Conservation (phyloP, 2,888 invertebrate genomes). For the Zhengitettix transpicula region DNA sequence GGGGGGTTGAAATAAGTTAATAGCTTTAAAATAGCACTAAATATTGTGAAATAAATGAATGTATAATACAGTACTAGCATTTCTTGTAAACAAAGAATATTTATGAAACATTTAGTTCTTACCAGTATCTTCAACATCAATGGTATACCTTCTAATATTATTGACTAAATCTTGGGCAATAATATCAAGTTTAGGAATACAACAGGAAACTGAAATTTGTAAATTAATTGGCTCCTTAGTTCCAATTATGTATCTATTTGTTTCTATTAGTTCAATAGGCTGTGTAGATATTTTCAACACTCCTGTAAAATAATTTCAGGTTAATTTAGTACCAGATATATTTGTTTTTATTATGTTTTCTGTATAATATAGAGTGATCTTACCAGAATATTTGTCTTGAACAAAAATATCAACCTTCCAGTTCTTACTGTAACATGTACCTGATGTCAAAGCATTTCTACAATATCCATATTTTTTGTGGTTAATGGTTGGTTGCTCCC, state of each 20-base stretch:
- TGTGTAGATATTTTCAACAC: background rate
- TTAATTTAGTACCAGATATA: too few species aligned
- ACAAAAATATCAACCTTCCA: constrained; percentile 56
- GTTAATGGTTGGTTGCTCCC: constrained; percentile 21
- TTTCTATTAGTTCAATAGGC: background rate
- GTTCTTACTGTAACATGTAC: constrained; percentile 41
- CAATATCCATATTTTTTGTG: constrained; percentile 50
- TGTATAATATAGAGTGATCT: background rate
- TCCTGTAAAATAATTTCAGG: background rate
- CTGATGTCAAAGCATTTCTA: constrained; percentile 31
- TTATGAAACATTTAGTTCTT: too few species aligned
- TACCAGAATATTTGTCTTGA: constrained; percentile 48
- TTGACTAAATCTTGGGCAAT: background rate
- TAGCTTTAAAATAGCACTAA: too few species aligned
- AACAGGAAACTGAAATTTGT: background rate
- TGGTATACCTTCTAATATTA: background rate
- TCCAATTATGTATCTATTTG: background rate
- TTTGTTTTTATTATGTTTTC: background rate
- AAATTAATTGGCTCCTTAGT: background rate
- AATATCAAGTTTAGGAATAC: background rate
- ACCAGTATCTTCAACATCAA: background rate
- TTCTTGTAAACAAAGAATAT: too few species aligned
- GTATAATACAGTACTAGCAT: too few species aligned
- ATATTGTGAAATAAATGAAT: too few species aligned
- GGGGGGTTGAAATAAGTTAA: too few species aligned